Conservation (phyloP, 2,888 invertebrate genomes). For the Phengaris alcon region DNA sequence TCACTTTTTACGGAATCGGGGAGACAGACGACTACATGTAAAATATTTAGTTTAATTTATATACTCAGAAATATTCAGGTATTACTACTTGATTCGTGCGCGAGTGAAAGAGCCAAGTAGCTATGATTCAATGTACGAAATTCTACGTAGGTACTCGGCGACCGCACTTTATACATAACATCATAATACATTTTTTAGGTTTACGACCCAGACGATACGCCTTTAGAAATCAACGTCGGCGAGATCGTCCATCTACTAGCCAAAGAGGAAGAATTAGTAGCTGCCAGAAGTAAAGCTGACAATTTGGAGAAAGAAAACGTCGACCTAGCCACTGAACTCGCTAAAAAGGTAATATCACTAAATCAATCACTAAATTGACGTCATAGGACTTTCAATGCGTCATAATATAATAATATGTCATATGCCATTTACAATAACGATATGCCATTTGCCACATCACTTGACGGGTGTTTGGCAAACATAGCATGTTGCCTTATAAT, state of each 20-base stretch:
- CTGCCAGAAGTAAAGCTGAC: slow-evolving; percentile 91
- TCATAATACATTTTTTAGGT: slow-evolving; percentile 48
- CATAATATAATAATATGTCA: slow-evolving; percentile 6
- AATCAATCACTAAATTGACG: not conserved
- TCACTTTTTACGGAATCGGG: too few relatives aligned
- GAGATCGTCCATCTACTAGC: slow-evolving; percentile 94
- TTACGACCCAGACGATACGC: slow-evolving; percentile 91
- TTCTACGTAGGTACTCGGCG: too few relatives aligned
- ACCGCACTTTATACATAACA: too few relatives aligned
- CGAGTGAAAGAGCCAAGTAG: too few relatives aligned
- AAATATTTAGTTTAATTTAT: too few relatives aligned
- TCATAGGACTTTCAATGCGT: not conserved
- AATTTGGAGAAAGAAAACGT: slow-evolving; percentile 93
- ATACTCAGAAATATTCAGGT: too few relatives aligned
- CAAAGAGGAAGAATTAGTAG: slow-evolving; percentile 94
- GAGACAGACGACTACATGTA: too few relatives aligned
- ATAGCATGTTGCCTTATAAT: slow-evolving; percentile 16
- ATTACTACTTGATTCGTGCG: too few relatives aligned
- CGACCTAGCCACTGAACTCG: slow-evolving; percentile 90
- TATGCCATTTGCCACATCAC: slow-evolving; percentile 6
- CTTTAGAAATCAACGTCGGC: slow-evolving; percentile 93
- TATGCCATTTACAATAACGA: not conserved
- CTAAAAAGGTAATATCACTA: slow-evolving; percentile 82
- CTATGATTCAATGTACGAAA: too few relatives aligned
- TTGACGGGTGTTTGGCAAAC: slow-evolving; percentile 4